Evolutionary conservation across 2,113 vertebrate species (phyloP).

Genomic region (Heteronetta atricapilla): DNA sequence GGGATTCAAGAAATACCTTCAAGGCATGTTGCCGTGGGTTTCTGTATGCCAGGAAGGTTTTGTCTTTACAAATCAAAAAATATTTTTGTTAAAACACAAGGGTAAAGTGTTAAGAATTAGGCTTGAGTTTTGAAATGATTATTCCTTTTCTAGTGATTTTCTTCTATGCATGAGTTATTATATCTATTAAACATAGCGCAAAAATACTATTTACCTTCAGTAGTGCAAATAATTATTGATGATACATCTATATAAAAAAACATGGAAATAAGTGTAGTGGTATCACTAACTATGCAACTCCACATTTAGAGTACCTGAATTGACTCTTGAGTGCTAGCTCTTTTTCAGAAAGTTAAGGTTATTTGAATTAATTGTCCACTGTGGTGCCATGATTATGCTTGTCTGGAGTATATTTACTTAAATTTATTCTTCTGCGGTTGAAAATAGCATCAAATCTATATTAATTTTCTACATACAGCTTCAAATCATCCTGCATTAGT

Average conservation of each 20-base stretch:
- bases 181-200: neutral
- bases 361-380: neutral
- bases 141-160: neutral
- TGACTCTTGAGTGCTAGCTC: neutral
- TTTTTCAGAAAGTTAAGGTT: neutral
- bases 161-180: neutral
- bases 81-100: neutral
- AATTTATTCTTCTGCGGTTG: neutral
- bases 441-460: neutral
- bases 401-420: neutral
- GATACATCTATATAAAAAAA: neutral
- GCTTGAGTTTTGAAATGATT: neutral
- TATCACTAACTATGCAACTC: neutral
- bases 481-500: neutral
- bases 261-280: neutral
- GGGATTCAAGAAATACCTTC: constrained; percentile 3
- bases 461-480: neutral
- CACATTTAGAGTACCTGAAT: neutral
- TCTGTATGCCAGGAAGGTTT: neutral
- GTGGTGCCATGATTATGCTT: neutral
- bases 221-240: neutral
- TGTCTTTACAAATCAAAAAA: neutral
- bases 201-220: neutral
- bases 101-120: neutral
- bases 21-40: neutral